Evolutionary conservation across 1,140 invertebrate species (phyloP), one percentile per base, ranked within the genome.

Genomic region (Hyphantria cunea): DNA sequence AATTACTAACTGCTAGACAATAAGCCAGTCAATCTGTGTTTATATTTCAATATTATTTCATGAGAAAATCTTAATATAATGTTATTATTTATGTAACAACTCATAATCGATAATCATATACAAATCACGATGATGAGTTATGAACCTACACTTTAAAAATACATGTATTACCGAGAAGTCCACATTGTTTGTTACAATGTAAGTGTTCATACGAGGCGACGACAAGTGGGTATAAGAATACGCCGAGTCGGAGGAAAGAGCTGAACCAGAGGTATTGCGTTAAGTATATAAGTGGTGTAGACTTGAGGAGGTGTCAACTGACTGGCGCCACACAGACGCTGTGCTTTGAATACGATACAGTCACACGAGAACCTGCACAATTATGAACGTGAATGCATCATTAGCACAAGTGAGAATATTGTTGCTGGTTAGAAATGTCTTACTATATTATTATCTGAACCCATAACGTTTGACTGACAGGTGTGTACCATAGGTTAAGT

Each of bases 291-390:
- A 10, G 37, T 10, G 37, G 37, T 39, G 37, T 39, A 39, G n/a
- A 39, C 37, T 39, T 45, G 50, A 48, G 54, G 59, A 60, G 70
- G 78, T 81, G 72, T 83, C 78, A 70, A 62, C 63, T 81, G 60
- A 67, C 79, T 74, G 82, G 82, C 82, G 82, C 82, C 82, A 70
- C 59, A 71, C 61, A 33, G 76, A 39, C 72, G 73, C 67, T 67
- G 66, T 69, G 74, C 78, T 71, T 69, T 72, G 69, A 80, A 84
- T 61, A 47, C 69, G 78, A 82, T 63, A 74, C 68, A 10, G 70
- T 68, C 71, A 69, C 62, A 66, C 66, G 74, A 74, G 60, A 53
- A 55, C 45, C n/a, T 34, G 37, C 56, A 51, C 49, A 53, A 53
- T 66, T 71, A 59, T 49, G 42, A 61, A 51, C 64, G 50, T 55